These are phyloP conservation scores for Tenrec ecaudatus DNA, from an alignment of 2,113 vertebrate genomes.

Conservation along the genomic window DNA sequence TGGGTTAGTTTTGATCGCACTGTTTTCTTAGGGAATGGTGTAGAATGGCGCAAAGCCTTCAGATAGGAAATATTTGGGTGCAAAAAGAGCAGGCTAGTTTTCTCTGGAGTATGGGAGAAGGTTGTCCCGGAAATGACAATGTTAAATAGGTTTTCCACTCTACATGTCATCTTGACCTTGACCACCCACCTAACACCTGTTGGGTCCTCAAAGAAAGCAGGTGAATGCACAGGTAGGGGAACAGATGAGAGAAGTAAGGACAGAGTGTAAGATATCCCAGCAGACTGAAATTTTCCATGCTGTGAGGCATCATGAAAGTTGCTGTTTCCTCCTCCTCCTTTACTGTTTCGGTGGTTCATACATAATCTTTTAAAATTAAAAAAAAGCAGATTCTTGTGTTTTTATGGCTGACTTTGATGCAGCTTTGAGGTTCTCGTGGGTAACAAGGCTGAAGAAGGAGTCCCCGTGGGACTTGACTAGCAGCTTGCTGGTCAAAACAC, in stretches of 20 bases:
- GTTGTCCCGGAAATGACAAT: neutral
- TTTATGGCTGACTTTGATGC: neutral
- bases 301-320: rapidly evolving
- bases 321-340: rapidly evolving
- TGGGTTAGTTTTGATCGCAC: neutral
- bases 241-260: neutral
- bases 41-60: neutral
- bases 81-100: neutral
- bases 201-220: neutral
- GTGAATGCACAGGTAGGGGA: neutral
- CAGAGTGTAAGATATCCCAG: neutral
- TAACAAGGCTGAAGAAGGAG: neutral
- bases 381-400: neutral
- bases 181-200: neutral
- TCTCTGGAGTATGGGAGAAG: neutral
- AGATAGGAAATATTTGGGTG: slow-evolving; percentile 9
- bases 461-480: neutral
- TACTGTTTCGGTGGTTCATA: neutral
- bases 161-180: neutral
- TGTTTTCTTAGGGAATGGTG: slow-evolving; percentile 9
- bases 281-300: neutral
- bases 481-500: neutral
- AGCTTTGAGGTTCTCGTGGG: neutral
- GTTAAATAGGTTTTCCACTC: neutral
- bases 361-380: neutral